A percentile compares a stretch with the other conserved stretches of the same genome.
Conservation (phyloP, 2,888 invertebrate species). For the Theristus sp. region DNA sequence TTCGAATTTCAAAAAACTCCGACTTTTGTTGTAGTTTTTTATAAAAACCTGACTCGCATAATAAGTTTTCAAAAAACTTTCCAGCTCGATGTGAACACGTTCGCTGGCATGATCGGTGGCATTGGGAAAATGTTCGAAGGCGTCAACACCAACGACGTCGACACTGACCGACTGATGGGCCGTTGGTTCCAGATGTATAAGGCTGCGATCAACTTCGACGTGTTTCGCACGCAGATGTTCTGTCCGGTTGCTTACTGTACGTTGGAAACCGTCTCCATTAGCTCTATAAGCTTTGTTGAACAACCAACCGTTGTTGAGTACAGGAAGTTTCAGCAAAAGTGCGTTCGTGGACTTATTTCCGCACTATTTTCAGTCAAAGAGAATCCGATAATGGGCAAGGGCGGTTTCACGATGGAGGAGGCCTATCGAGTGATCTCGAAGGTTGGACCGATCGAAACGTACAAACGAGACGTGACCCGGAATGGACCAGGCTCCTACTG, state of each 20-base stretch:
- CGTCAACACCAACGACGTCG: slow-evolving; percentile 24
- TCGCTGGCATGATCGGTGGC: slow-evolving; percentile 26
- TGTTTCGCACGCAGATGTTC: slow-evolving; percentile 28
- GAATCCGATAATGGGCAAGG: slow-evolving; percentile 26
- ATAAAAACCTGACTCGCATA: no score
- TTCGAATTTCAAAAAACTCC: no score
- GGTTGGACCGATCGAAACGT: slow-evolving; percentile 28
- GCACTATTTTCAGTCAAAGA: slow-evolving; percentile 24
- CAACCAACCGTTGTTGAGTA: no score
- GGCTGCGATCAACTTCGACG: slow-evolving; percentile 28
- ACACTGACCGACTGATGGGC: slow-evolving; percentile 24
- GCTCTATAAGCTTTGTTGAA: not conserved
- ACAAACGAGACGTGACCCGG: slow-evolving; percentile 26
- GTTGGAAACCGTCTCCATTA: no score
- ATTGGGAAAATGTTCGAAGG: slow-evolving; percentile 25
- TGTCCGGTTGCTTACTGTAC: slow-evolving; percentile 29
- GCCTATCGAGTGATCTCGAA: slow-evolving; percentile 26
- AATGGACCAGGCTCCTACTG: slow-evolving; percentile 27
- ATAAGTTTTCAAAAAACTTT: slow-evolving; percentile 3
- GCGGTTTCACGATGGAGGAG: slow-evolving; percentile 29
- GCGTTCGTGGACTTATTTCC: no score
- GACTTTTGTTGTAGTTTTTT: no score
- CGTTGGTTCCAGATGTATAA: slow-evolving; percentile 29
- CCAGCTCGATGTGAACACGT: slow-evolving; percentile 25
- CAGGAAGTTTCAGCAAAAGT: no score